Conservation (phyloP, 2,113 vertebrate genomes). For the western clawed frog (Xenopus tropicalis) region UCB_Xtro_10.0 CM004445.2:34122501-34123000, state of each 20-base stretch:
- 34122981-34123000: background rate
- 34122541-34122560: background rate
- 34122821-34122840: conserved; percentile 19
- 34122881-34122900: conserved; percentile 33
- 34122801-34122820: conserved; percentile 29
- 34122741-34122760: conserved; percentile 33
- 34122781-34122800: conserved; percentile 21
- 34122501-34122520: conserved; percentile 20
- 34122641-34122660: background rate
- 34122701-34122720: background rate
- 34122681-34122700: background rate
- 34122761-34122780: conserved; percentile 18
- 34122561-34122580: conserved; percentile 9
- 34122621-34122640: conserved; percentile 5
- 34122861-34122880: conserved; percentile 25
- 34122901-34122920: conserved; percentile 33
- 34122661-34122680: background rate
- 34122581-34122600: conserved; percentile 6
- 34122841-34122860: conserved; percentile 35
- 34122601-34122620: background rate
- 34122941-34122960: conserved; percentile 40
- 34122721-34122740: conserved; percentile 12
- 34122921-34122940: conserved; percentile 35
- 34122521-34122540: conserved; percentile 8
- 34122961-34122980: conserved; percentile 25